phyloP scores from a whole-genome alignment of 2,888 invertebrate genomes.

The Ditylenchus weischeri region DNA sequence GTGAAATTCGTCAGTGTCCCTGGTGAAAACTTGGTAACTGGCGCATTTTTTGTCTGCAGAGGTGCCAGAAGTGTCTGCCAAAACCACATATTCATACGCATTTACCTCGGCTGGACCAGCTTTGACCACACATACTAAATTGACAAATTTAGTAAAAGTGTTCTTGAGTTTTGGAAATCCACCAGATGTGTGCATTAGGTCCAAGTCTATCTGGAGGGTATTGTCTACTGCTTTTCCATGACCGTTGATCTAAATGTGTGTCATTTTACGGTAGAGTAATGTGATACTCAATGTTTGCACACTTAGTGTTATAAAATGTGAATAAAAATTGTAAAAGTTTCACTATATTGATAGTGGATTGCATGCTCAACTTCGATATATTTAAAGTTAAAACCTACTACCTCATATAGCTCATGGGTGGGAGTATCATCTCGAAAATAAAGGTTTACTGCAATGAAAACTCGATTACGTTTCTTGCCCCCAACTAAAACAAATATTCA shows the following conservation, averaged over 20 bases:
- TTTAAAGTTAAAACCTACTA: too few relatives aligned
- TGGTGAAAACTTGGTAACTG: constrained; percentile 44
- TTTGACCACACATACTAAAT: constrained; percentile 49
- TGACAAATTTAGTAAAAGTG: neutral
- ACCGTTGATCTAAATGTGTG: constrained; percentile 45
- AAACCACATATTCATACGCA: constrained; percentile 45
- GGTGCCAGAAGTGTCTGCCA: constrained; percentile 44
- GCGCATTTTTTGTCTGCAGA: constrained; percentile 33
- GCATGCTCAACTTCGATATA: too few relatives aligned
- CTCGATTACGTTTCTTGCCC: constrained; percentile 12
- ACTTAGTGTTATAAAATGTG: too few relatives aligned
- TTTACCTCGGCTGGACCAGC: constrained; percentile 47
- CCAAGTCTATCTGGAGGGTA: constrained; percentile 18
- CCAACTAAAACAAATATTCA: constrained; percentile 28
- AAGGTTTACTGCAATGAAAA: constrained; percentile 42
- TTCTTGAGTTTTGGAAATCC: too few relatives aligned
- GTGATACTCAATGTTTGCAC: too few relatives aligned
- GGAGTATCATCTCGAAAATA: constrained; percentile 46
- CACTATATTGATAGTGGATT: too few relatives aligned
- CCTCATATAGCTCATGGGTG: constrained; percentile 47
- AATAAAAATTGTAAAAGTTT: too few relatives aligned
- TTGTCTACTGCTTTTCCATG: constrained; percentile 12
- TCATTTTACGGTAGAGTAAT: neutral
- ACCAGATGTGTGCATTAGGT: constrained; percentile 16
- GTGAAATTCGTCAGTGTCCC: constrained; percentile 50